phyloP scores from a whole-genome alignment of 2,113 vertebrate genomes.

The Hemiprocne comata region DNA sequence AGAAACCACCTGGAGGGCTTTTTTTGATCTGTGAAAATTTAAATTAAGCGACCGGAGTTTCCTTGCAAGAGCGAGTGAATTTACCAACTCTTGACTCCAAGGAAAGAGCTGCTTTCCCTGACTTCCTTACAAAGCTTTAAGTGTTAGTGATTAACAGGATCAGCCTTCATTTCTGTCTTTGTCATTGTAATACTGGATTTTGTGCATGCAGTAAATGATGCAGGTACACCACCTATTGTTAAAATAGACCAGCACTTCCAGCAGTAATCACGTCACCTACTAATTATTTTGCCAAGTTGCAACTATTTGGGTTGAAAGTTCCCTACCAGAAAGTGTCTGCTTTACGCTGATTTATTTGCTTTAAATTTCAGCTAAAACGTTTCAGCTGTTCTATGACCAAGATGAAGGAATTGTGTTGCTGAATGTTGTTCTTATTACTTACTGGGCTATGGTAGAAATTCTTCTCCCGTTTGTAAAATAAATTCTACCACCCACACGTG shows the following conservation, averaged over 20 bases:
- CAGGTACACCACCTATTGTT: conserved; percentile 14
- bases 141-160: background rate
- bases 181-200: background rate
- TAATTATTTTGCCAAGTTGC: background rate
- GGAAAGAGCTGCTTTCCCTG: background rate
- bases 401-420: background rate
- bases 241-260: background rate
- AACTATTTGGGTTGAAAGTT: background rate
- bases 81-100: background rate
- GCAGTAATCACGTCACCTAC: background rate
- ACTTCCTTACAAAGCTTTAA: background rate
- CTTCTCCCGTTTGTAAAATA: background rate
- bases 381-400: background rate
- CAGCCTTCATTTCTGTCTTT: background rate
- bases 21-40: background rate
- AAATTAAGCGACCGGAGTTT: background rate
- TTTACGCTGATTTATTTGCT: background rate
- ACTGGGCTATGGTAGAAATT: background rate
- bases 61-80: background rate
- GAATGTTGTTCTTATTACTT: background rate
- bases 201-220: background rate
- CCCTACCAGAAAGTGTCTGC: background rate
- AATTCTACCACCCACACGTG: background rate
- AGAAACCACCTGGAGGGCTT: background rate
- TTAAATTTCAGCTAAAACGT: background rate